These are phyloP conservation scores for Andricus quercusramuli DNA, from an alignment of 2,888 invertebrate genomes.

Conservation along the genomic window DNA sequence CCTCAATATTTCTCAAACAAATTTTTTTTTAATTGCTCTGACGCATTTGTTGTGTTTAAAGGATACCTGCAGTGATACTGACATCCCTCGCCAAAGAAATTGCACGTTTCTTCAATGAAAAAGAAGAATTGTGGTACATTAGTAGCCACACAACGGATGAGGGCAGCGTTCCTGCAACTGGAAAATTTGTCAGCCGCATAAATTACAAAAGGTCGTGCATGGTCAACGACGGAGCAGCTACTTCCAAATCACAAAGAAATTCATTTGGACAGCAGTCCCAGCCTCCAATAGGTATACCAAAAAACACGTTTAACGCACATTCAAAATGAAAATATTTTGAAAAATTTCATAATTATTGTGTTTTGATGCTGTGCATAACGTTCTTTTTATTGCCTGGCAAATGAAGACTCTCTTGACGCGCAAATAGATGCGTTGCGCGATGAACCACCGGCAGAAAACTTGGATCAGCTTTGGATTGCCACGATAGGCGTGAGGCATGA, in stretches of 20 bases:
- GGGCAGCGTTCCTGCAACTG: too few species aligned
- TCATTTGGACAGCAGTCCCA: background rate
- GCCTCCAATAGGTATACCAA: background rate
- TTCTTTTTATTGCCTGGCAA: background rate
- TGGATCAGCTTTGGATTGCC: background rate
- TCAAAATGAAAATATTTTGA: background rate
- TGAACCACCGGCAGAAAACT: background rate
- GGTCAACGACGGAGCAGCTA: conserved; percentile 27
- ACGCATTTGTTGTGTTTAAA: too few species aligned
- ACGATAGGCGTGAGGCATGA: conserved; percentile 36
- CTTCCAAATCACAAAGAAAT: background rate
- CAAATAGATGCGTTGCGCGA: background rate
- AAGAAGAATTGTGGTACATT: too few species aligned
- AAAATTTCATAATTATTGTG: background rate
- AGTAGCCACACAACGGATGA: too few species aligned
- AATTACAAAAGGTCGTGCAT: conserved; percentile 41
- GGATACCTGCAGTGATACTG: too few species aligned
- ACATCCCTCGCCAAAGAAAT: too few species aligned
- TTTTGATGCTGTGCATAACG: background rate
- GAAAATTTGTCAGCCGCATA: too few species aligned
- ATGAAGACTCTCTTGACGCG: background rate
- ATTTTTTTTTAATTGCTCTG: too few species aligned
- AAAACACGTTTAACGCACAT: background rate
- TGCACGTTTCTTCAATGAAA: too few species aligned
- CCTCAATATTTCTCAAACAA: too few species aligned